A percentile compares a stretch with the other conserved stretches of the same genome.
These are phyloP conservation scores for Sinocyclocheilus anshuiensis DNA, from an alignment of 2,113 vertebrate species.

Conservation along the genomic window DNA sequence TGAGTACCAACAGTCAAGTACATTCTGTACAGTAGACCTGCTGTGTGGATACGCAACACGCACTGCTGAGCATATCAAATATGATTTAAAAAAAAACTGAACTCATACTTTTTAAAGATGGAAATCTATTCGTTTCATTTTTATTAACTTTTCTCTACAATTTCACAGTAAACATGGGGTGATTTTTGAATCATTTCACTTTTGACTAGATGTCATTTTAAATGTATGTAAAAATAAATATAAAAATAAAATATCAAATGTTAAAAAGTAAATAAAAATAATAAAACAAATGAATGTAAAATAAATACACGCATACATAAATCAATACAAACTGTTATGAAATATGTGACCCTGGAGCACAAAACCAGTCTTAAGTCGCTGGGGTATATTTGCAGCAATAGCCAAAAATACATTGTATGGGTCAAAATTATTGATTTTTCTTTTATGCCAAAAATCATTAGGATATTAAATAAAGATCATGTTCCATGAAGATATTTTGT, in stretches of 20 bases:
- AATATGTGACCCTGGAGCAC: no score
- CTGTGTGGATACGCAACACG: not conserved
- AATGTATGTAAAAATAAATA: not conserved
- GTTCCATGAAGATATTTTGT: no score
- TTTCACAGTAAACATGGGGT: not conserved
- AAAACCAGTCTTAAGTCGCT: no score
- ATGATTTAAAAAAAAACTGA: not conserved
- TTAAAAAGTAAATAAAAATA: not conserved
- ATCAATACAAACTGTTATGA: not conserved
- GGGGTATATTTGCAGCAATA: no score
- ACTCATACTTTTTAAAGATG: not conserved
- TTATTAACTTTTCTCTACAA: not conserved
- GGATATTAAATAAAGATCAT: no score
- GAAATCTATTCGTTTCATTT: not conserved
- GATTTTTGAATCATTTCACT: not conserved
- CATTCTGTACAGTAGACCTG: conserved; percentile 18
- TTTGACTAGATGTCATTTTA: no score
- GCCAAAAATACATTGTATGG: no score
- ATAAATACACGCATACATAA: not conserved
- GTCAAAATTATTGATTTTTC: no score
- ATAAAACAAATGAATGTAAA: not conserved
- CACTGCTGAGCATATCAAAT: not conserved
- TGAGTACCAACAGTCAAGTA: not conserved
- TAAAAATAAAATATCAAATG: not conserved
- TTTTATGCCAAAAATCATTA: no score